A percentile compares a stretch with the other conserved stretches of the same genome.
Evolutionary conservation across 2,797 vertebrate species (phyloP).

Genomic region (Tolypeutes matacus): DNA sequence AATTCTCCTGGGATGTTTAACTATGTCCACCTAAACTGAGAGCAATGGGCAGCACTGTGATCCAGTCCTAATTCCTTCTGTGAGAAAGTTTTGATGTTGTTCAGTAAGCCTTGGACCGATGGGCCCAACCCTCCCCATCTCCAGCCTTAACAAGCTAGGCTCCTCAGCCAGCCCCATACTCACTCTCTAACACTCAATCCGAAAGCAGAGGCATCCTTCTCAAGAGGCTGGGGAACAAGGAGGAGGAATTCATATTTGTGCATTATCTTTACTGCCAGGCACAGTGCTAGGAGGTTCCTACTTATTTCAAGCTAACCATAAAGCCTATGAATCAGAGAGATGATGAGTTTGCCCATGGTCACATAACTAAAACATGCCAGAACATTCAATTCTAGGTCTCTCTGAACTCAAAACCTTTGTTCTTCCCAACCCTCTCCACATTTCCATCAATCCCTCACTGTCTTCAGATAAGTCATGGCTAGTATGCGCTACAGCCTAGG

Average conservation of each 20-base stretch:
- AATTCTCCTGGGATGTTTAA: slow-evolving; percentile 5
- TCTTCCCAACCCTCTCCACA: neutral
- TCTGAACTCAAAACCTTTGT: slow-evolving; percentile 40
- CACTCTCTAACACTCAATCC: neutral
- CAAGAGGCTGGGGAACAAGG: neutral
- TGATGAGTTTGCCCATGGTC: neutral
- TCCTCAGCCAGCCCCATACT: neutral
- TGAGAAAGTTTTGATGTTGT: neutral
- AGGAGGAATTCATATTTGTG: neutral
- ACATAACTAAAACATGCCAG: neutral
- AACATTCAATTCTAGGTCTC: neutral
- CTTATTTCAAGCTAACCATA: neutral
- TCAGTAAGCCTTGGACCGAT: neutral
- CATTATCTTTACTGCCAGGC: neutral
- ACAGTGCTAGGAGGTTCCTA: neutral
- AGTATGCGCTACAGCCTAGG: neutral
- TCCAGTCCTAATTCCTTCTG: neutral
- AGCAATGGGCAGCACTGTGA: neutral
- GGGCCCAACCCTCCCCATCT: neutral
- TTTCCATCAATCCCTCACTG: neutral
- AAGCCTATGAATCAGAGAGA: neutral
- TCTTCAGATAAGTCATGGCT: neutral
- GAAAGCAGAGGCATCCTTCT: neutral
- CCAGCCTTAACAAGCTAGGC: neutral
- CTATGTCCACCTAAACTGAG: neutral